Evolutionary conservation across 2,113 vertebrate genomes (phyloP), one percentile per base, ranked within the genome.

Genomic region (Erinaceus europaeus): DNA sequence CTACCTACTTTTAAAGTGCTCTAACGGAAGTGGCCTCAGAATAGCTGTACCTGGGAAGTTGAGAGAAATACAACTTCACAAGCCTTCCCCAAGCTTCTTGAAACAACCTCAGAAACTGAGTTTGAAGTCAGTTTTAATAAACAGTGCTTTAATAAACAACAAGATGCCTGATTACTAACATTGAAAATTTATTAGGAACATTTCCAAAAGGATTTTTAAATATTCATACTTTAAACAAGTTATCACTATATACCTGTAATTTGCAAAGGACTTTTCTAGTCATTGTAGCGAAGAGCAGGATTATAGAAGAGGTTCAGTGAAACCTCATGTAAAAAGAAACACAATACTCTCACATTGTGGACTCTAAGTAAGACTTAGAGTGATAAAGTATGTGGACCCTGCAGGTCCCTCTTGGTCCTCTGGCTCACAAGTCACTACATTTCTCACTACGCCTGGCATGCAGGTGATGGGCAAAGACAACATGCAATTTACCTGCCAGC

Each of bases 141-240:
- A 10, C 23, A 52, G n/a, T n/a, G n/a, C n/a, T n/a, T n/a, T n/a
- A n/a, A 29, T 4, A 57, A 57, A 57, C 25, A 53, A 53, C 18
- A 21, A n/a, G n/a, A 53, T 53, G 25, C 10, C 18, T 48, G 23
- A 64, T 50, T 52, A 20, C 2, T 20, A 36, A 59, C 1, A 9
- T 50, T 74, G 59, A 46, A 59, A 86, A 79, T 62, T 40, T 86
- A 3, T 74, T 34, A 52, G 6, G 5, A 3, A 27, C 74, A 36
- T n/a, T 78, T 74, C 64, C 17, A 64, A 75, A 62, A 38, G 18
- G 4, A 65, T 65, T 74, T 81, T 90, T 82, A 59, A 11, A 55
- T 78, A 57, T 42, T 84, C 34, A 42, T 20, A n/a, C n/a, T n/a
- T 53, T 62, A 61, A 90, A 82, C 29, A 85, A 67, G 55, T 78